Base-by-base conservation (phyloP, 2,113 vertebrate genomes). In the Callocephalon fimbriatum region DNA sequence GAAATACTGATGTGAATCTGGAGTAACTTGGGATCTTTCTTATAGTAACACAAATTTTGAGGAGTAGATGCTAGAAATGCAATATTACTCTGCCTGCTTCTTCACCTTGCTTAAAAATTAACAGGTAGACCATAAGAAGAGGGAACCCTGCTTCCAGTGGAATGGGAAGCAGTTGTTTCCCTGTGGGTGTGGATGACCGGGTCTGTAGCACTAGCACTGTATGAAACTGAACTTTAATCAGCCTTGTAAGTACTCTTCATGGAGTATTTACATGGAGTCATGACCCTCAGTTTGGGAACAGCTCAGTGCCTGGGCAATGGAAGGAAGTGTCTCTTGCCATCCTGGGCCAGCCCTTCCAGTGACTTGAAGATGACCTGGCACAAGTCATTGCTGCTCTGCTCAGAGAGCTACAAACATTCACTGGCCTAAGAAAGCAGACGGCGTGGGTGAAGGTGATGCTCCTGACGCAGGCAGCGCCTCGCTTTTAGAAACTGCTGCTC, bases 401-500 rank as follows among this genome's bases (percentile, higher is more conserved):
- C 3, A 7, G 37, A 44, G 14, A 37, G 23, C n/a, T 76, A 29
- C 40, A 80, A 80, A 56, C 35, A 26, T 61, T 35, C 50, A n/a
- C 32, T 70, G 58, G 10, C 48, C 67, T 25, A 18, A 44, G 63
- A 35, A 32, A 91, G 44, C 58, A 80, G 56, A 40, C 27, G 50
- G 18, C 0, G 0, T 59, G 31, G 8, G 6, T 73, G 37, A 88
- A 76, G 31, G 35, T 53, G 37, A 27, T 53, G 15, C 13, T 79
- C 21, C 65, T 81, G 31, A 32, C 0, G 1, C 4, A 56, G 18
- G 8, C 2, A 2, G 19, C 26, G 11, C 21, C 92, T 40, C 0
- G 0, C 27, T 62, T 93, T 67, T 75, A 78, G 68, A 71, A 90
- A 45, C 31, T 53, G 37, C 9, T 73, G n/a, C 26, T 76, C 27